These are phyloP conservation scores for Arothron firmamentum DNA, from an alignment of 2,113 vertebrate genomes.

Conservation along the genomic window DNA sequence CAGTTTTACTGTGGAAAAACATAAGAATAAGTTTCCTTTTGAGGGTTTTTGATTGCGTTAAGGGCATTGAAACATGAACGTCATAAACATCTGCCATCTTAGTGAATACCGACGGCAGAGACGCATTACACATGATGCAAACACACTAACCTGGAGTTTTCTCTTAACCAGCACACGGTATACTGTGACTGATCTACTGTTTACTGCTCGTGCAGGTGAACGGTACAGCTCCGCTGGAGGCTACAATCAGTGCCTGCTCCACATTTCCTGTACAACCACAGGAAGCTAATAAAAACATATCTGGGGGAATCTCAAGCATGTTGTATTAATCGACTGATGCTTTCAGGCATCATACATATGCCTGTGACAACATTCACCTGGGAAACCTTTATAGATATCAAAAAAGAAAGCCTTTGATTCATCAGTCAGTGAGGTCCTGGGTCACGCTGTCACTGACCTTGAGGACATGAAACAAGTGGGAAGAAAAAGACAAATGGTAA, in stretches of 20 bases:
- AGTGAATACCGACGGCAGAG: neutral
- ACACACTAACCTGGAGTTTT: conserved; percentile 17
- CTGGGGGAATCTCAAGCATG: conserved; percentile 9
- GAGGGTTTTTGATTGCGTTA: conserved; percentile 1
- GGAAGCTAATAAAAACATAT: conserved; percentile 24
- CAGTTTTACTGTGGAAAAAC: conserved; percentile 3
- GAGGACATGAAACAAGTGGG: too few relatives aligned
- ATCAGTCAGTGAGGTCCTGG: neutral
- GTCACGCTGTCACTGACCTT: too few relatives aligned
- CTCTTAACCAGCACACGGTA: conserved; percentile 57
- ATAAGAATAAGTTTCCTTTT: conserved; percentile 16
- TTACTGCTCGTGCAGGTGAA: conserved; percentile 36
- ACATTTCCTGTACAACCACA: conserved; percentile 29
- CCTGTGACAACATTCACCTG: conserved; percentile 3
- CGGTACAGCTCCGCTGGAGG: conserved; percentile 46
- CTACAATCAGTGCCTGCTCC: conserved; percentile 52
- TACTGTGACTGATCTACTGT: conserved; percentile 56
- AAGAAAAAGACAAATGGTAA: too few relatives aligned
- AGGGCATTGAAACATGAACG: conserved; percentile 38
- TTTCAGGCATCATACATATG: conserved; percentile 6
- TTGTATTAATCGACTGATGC: conserved; percentile 25
- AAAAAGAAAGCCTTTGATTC: neutral
- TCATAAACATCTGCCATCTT: conserved; percentile 12
- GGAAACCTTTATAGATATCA: conserved; percentile 2
- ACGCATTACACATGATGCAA: conserved; percentile 1